Base-by-base conservation (phyloP, 2,113 vertebrate genomes). In the Pituophis catenifer region DNA sequence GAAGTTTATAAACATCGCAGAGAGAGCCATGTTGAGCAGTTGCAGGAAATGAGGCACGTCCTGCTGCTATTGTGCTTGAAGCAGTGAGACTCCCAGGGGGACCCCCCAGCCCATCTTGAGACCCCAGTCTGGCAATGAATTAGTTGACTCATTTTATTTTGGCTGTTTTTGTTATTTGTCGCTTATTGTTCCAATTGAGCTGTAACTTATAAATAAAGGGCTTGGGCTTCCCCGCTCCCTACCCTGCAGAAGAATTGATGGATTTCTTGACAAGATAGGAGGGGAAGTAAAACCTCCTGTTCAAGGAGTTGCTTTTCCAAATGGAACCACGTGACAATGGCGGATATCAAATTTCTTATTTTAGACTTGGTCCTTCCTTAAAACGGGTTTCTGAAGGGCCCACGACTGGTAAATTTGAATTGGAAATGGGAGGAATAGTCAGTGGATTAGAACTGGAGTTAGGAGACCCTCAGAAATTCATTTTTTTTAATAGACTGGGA, bases 31-130 rank as follows among this genome's bases (percentile, higher is more conserved):
- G 96, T 94, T 92, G 96, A 97, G 96, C 87, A 17, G 95, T 94
- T 95, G 95, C 94, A 97, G 97, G 98, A 98, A 98, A 97, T 98
- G 98, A 98, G 97, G 95, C 97, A 98, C 53, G 96, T 98, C 98
- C 98, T 98, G 98, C 97, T 96, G 96, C 96, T 97, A 95, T 97
- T 98, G 97, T 98, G 96, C 96, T 97, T 96, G 89, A 52, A 94
- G 95, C 95, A 57, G 96, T 92, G 90, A 94, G 95, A 55, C 96
- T 97, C 97, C 97, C 98, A 58, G 94, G 96, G 97, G 97, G 92
- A 94, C 23, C 86, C 62, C 38, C 87, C 54, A 94, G 94, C 95
- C 96, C 96, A 81, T 96, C 96, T 96, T 57, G 96, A 97, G 97
- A 95, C 96, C 97, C 97, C 94, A 94, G 96, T 94, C 97, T 98